phyloP scores from a whole-genome alignment of 2,888 invertebrate genomes.

The Mythimna vitellina region DNA sequence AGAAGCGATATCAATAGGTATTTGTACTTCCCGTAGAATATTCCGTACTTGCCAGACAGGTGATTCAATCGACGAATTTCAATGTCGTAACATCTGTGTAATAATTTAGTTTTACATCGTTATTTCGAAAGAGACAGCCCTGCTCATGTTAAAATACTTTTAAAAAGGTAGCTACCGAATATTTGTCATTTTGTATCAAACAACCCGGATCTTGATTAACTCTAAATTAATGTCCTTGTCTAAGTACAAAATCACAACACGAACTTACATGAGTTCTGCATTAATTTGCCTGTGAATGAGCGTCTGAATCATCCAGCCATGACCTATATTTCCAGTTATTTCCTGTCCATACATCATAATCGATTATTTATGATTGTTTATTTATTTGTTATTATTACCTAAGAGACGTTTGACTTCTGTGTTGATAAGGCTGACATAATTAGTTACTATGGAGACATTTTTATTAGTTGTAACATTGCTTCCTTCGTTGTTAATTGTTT shows the following conservation, averaged over 20 bases:
- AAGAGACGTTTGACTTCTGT: conserved; percentile 40
- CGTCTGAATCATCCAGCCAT: conserved; percentile 53
- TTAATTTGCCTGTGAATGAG: conserved; percentile 37
- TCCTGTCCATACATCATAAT: conserved; percentile 49
- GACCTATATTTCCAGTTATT: conserved; percentile 56
- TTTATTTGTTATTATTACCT: conserved; percentile 41
- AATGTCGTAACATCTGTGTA: too few species aligned
- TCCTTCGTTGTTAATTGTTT: conserved; percentile 17
- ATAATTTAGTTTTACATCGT: too few species aligned
- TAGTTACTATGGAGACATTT: conserved; percentile 40
- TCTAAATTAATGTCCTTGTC: conserved; percentile 7
- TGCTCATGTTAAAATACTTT: too few species aligned
- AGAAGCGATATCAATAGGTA: too few species aligned
- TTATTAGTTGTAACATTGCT: conserved; percentile 13
- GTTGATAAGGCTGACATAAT: conserved; percentile 25
- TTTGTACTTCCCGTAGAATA: too few species aligned
- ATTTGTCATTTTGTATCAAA: too few species aligned
- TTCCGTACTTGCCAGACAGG: too few species aligned
- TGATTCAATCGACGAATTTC: too few species aligned
- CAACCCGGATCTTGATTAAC: too few species aligned
- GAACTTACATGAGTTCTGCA: conserved; percentile 20
- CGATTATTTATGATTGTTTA: conserved; percentile 47
- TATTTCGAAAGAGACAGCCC: too few species aligned
- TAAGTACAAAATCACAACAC: conserved; percentile 14
- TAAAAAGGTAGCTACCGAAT: too few species aligned